Conservation (phyloP, 2,113 vertebrate genomes). For the Alces alces region DNA sequence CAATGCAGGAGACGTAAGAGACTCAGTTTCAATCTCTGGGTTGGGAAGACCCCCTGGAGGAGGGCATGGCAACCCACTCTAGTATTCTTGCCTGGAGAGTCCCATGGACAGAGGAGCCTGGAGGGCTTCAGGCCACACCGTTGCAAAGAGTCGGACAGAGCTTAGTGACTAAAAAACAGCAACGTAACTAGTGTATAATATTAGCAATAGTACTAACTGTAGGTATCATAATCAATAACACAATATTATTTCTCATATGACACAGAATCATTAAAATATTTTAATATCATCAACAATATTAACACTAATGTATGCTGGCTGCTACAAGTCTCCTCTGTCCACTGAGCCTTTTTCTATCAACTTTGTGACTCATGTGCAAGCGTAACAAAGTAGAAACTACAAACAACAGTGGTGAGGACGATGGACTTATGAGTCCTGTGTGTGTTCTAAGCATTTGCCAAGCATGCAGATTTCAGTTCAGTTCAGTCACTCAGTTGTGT, state of each 20-base stretch:
- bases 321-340: not conserved
- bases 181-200: not conserved
- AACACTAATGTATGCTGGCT: not conserved
- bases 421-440: not conserved
- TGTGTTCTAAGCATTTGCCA: not conserved
- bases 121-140: not conserved
- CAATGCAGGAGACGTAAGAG: not conserved
- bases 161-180: not conserved
- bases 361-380: not conserved
- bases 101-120: not conserved
- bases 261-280: not conserved
- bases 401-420: not conserved
- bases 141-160: not conserved
- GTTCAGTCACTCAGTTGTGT: not conserved
- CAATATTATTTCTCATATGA: not conserved
- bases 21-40: not conserved
- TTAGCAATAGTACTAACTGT: not conserved
- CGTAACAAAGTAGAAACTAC: accelerated
- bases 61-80: not conserved
- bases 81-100: not conserved
- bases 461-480: not conserved
- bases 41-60: not conserved
- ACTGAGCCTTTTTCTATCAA: not conserved
- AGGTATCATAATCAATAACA: not conserved
- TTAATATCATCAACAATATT: not conserved